phyloP scores from a whole-genome alignment of 2,888 invertebrate genomes.

The Ormyrus nitidulus region DNA sequence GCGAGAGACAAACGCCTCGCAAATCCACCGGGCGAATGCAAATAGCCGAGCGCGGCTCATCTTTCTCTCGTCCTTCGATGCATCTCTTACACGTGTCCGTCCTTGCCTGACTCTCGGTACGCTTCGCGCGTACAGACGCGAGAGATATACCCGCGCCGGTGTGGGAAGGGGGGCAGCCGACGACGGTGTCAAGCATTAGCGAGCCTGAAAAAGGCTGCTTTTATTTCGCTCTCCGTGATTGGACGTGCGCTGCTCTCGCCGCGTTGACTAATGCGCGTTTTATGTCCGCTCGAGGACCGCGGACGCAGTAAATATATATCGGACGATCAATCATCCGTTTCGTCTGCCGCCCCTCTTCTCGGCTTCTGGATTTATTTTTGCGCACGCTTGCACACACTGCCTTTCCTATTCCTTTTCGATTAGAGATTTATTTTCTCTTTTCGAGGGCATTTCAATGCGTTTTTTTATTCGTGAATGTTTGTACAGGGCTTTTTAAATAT shows the following conservation, averaged over 20 bases:
- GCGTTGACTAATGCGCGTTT: constrained; percentile 40
- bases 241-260: not conserved
- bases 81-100: not conserved
- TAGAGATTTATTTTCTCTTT: not conserved
- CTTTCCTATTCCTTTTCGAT: not conserved
- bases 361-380: not conserved
- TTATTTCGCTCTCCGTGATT: not conserved
- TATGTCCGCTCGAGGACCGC: not conserved
- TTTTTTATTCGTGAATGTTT: no score
- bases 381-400: not conserved
- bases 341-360: not conserved
- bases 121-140: constrained; percentile 1
- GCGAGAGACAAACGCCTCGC: constrained; percentile 3
- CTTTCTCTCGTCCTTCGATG: constrained; percentile 50
- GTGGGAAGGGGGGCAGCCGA: no score
- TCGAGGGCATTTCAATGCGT: not conserved
- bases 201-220: not conserved
- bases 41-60: constrained; percentile 21
- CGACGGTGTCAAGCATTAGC: no score
- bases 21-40: constrained; percentile 20
- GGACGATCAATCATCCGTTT: constrained; percentile 35
- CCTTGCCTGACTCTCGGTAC: not conserved
- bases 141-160: constrained; percentile 7
- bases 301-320: constrained; percentile 23
- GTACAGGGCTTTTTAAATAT: no score